Conservation (phyloP, 92 coral and sea anemone genomes). For the Zoanthus sansibaricus region DNA sequence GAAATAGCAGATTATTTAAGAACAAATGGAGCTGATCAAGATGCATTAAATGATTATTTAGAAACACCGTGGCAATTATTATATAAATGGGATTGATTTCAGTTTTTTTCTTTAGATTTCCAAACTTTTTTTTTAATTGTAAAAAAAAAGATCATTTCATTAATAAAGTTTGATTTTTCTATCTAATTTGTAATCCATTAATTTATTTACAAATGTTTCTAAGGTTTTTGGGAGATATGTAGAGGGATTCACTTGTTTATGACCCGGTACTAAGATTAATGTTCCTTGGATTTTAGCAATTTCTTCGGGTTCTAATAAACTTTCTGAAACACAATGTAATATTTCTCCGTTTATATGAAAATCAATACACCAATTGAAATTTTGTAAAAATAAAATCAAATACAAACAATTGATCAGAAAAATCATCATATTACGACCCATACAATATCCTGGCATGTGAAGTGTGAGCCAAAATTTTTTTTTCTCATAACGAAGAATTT, state of each 20-base stretch:
- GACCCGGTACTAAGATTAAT: neutral
- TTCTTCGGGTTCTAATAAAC: constrained; percentile 8
- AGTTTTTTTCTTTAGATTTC: too few species aligned
- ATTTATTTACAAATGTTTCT: neutral
- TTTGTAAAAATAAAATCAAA: neutral
- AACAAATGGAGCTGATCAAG: too few species aligned
- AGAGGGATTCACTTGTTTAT: neutral
- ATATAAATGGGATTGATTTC: too few species aligned
- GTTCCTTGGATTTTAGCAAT: neutral
- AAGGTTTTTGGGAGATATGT: neutral
- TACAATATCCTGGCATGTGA: neutral
- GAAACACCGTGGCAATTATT: too few species aligned
- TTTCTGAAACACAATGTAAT: constrained; percentile 4
- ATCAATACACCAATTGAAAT: constrained; percentile 10
- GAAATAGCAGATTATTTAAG: too few species aligned
- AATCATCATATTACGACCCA: neutral
- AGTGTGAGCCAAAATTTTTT: neutral
- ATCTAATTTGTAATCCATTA: constrained; percentile 4
- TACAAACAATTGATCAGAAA: constrained; percentile 1
- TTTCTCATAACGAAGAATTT: neutral
- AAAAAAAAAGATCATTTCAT: too few species aligned
- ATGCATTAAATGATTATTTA: too few species aligned
- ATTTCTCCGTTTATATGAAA: constrained; percentile 3
- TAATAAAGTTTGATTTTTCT: constrained; percentile 9
- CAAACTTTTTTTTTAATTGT: too few species aligned